These are phyloP conservation scores for Syrrhaptes paradoxus DNA, from an alignment of 2,113 vertebrate genomes.

Conservation along the genomic window DNA sequence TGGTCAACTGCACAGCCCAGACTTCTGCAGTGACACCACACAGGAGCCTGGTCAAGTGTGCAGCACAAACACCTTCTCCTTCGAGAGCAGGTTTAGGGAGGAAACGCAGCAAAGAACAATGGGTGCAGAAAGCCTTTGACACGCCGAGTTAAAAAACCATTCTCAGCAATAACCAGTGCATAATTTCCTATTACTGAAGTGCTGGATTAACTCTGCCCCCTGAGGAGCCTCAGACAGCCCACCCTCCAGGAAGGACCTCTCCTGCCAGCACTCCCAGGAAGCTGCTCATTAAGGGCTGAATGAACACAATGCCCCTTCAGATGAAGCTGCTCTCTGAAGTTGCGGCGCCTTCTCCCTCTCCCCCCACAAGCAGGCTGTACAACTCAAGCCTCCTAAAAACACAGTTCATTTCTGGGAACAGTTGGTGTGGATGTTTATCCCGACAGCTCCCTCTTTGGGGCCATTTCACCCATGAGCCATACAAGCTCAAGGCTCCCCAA, in stretches of 20 bases:
- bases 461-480: accelerated
- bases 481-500: not conserved
- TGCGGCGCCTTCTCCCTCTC: not conserved
- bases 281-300: not conserved
- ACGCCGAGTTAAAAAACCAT: not conserved
- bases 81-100: not conserved
- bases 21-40: accelerated
- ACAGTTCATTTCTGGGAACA: not conserved
- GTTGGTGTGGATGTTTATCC: not conserved
- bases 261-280: not conserved
- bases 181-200: not conserved
- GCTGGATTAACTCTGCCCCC: not conserved
- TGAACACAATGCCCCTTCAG: not conserved
- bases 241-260: not conserved
- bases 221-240: not conserved
- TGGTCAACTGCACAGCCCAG: accelerated
- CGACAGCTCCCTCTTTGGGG: not conserved
- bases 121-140: not conserved
- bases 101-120: not conserved
- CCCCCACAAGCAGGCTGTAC: not conserved
- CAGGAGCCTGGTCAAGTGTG: not conserved
- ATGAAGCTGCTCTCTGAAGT: not conserved
- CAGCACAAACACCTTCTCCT: not conserved
- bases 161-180: not conserved
- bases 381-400: not conserved